Base-by-base conservation (phyloP, 2,113 vertebrate genomes). In the Tragelaphus imberbis region DNA sequence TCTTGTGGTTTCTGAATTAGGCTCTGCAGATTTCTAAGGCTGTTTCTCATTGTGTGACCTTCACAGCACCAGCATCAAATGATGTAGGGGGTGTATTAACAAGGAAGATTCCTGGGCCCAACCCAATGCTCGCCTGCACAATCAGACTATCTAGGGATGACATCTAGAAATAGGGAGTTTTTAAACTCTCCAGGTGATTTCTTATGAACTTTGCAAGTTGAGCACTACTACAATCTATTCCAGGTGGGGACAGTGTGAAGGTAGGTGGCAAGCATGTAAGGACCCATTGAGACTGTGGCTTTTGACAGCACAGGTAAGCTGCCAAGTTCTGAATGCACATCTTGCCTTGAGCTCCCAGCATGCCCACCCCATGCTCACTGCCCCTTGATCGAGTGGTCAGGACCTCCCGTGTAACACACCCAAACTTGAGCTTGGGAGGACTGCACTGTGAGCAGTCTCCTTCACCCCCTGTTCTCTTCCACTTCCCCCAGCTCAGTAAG, bases 221-320 rank as follows among this genome's bases (percentile, higher is more conserved):
- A 71, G 33, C 44, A 53, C n/a, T 0, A 14, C 28, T 53, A 1
- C 1, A 0, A 1, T 55, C 56, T 88, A 56, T n/a, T 40, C 88
- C 14, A 6, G 7, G 40, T 23, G 6, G 7, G 63, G 51, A 84
- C 0, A 0, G 5, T 47, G 12, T 25, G 23, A 63, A 85, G 19
- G 44, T 19, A 23, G 23, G 71, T 15, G n/a, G 25, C 33, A 56
- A 84, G 58, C 47, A 5, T 44, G 1, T 30, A 44, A 47, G 55
- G 61, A 5, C 40, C 44, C 12, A 21, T 19, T 80, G 75, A 68
- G 47, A 30, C 33, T 40, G 12, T 5, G 56, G 77, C 47, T 68
- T 40, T 86, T 44, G 58, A 33, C 36, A 19, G 44, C 23, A 49
- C 51, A 61, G n/a, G n/a, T 7, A 55, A 36, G 14, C 2, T 77